These are phyloP conservation scores for Tachyglossus aculeatus DNA, from an alignment of 2,797 vertebrate genomes.

Conservation along the genomic window DNA sequence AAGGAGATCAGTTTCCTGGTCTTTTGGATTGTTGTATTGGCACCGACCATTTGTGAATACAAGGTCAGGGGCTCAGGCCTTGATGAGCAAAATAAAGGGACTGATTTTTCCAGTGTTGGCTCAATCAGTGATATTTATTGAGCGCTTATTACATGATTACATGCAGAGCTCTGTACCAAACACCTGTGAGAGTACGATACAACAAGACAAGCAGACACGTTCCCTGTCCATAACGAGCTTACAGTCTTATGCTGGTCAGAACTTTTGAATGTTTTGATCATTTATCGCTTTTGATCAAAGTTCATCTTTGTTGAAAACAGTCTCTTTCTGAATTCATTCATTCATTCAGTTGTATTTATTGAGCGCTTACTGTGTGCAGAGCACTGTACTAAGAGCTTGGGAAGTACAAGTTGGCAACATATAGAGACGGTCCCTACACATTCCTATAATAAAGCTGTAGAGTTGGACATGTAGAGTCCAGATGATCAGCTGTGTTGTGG, in stretches of 20 bases:
- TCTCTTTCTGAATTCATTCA: neutral
- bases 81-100: neutral
- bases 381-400: no score
- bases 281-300: no score
- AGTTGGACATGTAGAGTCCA: neutral
- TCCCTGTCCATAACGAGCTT: no score
- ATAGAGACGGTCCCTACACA: no score
- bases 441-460: neutral
- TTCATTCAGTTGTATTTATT: no score
- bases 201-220: no score
- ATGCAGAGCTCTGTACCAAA: no score
- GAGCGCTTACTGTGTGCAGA: no score
- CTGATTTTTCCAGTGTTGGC: rapidly evolving
- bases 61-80: neutral
- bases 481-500: neutral
- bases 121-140: rapidly evolving
- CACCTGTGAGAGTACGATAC: no score
- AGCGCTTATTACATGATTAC: neutral
- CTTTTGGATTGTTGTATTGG: neutral
- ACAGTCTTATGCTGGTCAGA: no score
- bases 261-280: no score
- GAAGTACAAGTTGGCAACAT: no score
- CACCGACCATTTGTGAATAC: neutral
- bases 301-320: neutral
- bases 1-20: neutral